These are phyloP conservation scores for Eupsilia transversa DNA, from an alignment of 2,888 invertebrate genomes.

Conservation along the genomic window DNA sequence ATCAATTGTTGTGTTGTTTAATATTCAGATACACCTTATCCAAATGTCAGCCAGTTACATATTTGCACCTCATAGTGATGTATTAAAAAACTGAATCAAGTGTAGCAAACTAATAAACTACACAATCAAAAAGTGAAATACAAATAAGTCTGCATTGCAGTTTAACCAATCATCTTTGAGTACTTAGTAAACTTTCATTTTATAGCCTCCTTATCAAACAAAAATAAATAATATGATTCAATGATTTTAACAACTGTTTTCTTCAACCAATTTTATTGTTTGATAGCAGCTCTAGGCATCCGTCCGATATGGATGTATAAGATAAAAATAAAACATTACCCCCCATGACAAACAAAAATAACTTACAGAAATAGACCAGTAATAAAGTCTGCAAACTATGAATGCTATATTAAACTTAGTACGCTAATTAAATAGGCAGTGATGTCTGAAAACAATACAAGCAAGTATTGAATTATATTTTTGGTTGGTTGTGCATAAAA, in stretches of 20 bases:
- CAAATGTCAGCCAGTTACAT: constrained; percentile 3
- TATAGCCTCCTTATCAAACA: constrained; percentile 54
- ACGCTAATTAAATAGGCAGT: constrained; percentile 54
- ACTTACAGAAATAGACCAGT: constrained; percentile 18
- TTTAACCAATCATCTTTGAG: constrained; percentile 6
- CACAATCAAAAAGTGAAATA: not conserved
- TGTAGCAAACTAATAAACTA: constrained; percentile 8
- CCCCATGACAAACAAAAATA: constrained; percentile 24
- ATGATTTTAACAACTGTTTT: constrained; percentile 38
- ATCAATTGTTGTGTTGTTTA: too few relatives aligned
- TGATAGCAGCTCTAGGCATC: constrained; percentile 45
- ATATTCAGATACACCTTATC: not conserved
- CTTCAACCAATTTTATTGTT: constrained; percentile 32
- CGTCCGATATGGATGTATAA: constrained; percentile 10
- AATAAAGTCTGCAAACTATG: constrained; percentile 10
- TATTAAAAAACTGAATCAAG: not conserved
- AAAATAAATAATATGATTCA: constrained; percentile 31
- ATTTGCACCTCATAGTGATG: not conserved
- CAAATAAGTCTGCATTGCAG: not conserved
- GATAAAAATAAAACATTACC: constrained; percentile 41
- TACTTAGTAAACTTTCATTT: constrained; percentile 31
- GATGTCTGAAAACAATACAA: constrained; percentile 51
- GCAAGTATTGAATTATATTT: constrained; percentile 54
- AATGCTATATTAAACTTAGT: constrained; percentile 19
- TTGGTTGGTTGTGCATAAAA: constrained; percentile 67